These are phyloP conservation scores for Melanotaenia trifasciata DNA, from an alignment of 2,797 vertebrate species.

Conservation along the genomic window DNA sequence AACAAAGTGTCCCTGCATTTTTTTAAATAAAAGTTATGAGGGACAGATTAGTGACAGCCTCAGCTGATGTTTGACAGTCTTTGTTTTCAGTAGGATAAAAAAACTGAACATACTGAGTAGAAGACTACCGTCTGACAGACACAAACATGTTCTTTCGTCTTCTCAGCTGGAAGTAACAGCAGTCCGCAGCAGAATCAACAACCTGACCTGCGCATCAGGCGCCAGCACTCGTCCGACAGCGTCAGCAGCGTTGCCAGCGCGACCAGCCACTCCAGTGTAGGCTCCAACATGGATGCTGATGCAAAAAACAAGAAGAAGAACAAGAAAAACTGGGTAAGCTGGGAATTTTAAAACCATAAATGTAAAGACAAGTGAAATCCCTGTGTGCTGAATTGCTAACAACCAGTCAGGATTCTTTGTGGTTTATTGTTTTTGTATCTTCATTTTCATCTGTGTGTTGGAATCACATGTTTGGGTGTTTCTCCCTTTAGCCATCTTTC, in stretches of 20 bases:
- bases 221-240: conserved; percentile 97
- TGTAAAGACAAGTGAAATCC: not conserved
- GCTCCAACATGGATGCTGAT: conserved; percentile 93
- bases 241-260: conserved; percentile 97
- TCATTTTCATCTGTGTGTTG: conserved; percentile 25
- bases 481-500: conserved; percentile 63
- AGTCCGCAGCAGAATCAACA: conserved; percentile 75
- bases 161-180: conserved; percentile 71
- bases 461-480: conserved; percentile 49
- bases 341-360: not conserved
- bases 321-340: conserved; percentile 97
- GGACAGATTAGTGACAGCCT: too few species aligned
- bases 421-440: conserved; percentile 18
- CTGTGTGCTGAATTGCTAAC: not conserved
- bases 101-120: not conserved
- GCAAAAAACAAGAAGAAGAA: conserved; percentile 94
- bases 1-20: too few species aligned
- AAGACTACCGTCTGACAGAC: too few species aligned
- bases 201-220: conserved; percentile 92
- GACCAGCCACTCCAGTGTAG: conserved; percentile 97
- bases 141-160: not conserved
- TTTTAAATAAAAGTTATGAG: not conserved
- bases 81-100: too few species aligned
- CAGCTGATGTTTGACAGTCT: too few species aligned
- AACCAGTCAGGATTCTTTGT: not conserved